Conservation (phyloP, 2,888 invertebrate species). For the Malacosoma neustria region DNA sequence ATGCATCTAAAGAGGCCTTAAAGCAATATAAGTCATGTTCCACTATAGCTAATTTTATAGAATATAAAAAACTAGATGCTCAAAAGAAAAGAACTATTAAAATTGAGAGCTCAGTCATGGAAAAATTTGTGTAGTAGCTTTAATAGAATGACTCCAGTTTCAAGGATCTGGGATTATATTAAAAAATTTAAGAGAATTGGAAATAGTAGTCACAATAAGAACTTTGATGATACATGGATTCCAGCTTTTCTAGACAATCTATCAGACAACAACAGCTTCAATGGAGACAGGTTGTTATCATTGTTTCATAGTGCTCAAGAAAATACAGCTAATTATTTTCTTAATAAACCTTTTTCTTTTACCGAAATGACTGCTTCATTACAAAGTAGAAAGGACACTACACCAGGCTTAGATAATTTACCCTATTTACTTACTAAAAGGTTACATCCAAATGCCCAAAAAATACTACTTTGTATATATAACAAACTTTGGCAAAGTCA, state of each 20-base stretch:
- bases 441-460: no score
- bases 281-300: no score
- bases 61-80: constrained; percentile 5
- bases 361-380: neutral
- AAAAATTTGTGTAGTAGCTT: constrained; percentile 4
- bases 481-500: no score
- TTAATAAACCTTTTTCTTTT: neutral
- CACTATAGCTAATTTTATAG: constrained; percentile 1
- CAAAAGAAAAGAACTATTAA: constrained; percentile 6
- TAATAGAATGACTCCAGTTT: constrained; percentile 1
- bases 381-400: no score
- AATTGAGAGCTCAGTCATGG: constrained; percentile 4
- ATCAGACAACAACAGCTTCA: no score
- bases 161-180: constrained; percentile 1
- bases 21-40: neutral
- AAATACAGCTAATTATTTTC: neutral
- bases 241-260: no score
- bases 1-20: no score
- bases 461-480: no score
- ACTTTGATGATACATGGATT: constrained; percentile 1
- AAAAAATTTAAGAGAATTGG: neutral
- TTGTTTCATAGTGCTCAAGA: no score
- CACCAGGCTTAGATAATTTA: constrained; percentile 7
- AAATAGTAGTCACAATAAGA: neutral
- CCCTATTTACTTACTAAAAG: constrained; percentile 6